These are phyloP conservation scores for Mastigias papua DNA, from an alignment of 30 jellyfish, hydroid and myxozoan genomes.

Conservation along the genomic window DNA sequence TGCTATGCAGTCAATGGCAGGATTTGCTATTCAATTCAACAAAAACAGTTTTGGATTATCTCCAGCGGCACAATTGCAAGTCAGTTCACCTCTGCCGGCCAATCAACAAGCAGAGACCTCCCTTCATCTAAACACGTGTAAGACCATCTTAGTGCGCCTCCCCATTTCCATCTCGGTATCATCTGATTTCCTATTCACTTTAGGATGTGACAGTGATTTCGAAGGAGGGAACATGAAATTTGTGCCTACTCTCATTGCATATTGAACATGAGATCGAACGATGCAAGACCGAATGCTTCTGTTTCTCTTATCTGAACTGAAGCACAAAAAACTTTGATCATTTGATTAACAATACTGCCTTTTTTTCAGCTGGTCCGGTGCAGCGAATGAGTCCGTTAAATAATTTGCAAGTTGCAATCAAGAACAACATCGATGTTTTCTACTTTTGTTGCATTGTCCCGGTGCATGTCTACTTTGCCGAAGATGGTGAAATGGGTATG, in stretches of 20 bases:
- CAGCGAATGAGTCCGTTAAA: slow-evolving; percentile 90
- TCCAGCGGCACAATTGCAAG: slow-evolving; percentile 82
- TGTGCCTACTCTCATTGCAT: too few relatives aligned
- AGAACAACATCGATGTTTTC: slow-evolving; percentile 92
- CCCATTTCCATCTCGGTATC: background rate
- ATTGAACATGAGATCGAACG: too few relatives aligned
- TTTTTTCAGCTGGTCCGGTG: slow-evolving; percentile 81
- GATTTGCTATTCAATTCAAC: slow-evolving; percentile 92
- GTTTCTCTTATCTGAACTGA: too few relatives aligned
- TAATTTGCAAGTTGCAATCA: slow-evolving; percentile 92
- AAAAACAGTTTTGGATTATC: slow-evolving; percentile 94
- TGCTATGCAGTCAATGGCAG: slow-evolving; percentile 97
- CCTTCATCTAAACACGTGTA: slow-evolving; percentile 79
- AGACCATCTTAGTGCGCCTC: background rate
- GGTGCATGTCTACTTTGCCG: slow-evolving; percentile 79
- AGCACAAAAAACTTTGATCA: too few relatives aligned
- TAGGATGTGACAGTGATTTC: too few relatives aligned
- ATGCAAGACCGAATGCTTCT: too few relatives aligned
- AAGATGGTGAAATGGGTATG: slow-evolving; percentile 95
- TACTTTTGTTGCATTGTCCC: slow-evolving; percentile 94
- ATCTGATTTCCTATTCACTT: too few relatives aligned
- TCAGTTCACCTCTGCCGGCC: slow-evolving; percentile 89
- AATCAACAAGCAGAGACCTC: slow-evolving; percentile 89
- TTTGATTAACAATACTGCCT: too few relatives aligned
- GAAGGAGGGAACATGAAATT: too few relatives aligned